These are phyloP conservation scores for Cartodere bifasciata DNA, from an alignment of 2,888 invertebrate genomes.

Conservation along the genomic window DNA sequence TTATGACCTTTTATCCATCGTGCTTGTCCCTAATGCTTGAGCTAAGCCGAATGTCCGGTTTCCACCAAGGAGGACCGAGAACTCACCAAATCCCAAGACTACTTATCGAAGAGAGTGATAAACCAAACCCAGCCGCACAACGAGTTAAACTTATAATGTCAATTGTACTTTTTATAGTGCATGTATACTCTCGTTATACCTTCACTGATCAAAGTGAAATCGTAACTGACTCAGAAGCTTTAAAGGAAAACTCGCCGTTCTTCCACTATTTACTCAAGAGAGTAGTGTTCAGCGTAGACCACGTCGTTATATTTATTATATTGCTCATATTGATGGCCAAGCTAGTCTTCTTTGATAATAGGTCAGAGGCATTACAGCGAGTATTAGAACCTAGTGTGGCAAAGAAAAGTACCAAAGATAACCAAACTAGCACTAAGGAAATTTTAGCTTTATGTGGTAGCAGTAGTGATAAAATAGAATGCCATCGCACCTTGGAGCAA, in stretches of 20 bases:
- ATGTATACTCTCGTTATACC: conserved; percentile 42
- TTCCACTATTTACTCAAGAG: conserved; percentile 29
- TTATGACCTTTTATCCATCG: conserved; percentile 90
- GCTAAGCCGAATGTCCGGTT: conserved; percentile 34
- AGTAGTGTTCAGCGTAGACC: conserved; percentile 62
- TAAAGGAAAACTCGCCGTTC: conserved; percentile 22
- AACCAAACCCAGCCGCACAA: conserved; percentile 85
- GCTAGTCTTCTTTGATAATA: conserved; percentile 87
- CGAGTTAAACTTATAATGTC: conserved; percentile 93
- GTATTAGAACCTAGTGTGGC: too few species aligned
- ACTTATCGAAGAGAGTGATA: conserved; percentile 59
- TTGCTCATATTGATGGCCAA: conserved; percentile 75
- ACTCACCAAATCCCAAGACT: conserved; percentile 23
- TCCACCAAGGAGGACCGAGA: conserved; percentile 24
- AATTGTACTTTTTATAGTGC: conserved; percentile 76
- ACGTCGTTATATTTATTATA: conserved; percentile 74
- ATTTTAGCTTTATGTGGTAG: too few species aligned
- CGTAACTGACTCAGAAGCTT: conserved; percentile 9
- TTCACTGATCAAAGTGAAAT: conserved; percentile 6
- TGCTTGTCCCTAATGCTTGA: conserved; percentile 82
- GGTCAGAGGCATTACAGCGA: too few species aligned
- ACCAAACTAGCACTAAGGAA: too few species aligned
- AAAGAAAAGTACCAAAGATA: conserved; percentile 5
- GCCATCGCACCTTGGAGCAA: conserved; percentile 46
- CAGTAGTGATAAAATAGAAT: too few species aligned